These are phyloP conservation scores for Centropus bengalensis DNA, from an alignment of 2,113 vertebrate genomes.

Conservation along the genomic window DNA sequence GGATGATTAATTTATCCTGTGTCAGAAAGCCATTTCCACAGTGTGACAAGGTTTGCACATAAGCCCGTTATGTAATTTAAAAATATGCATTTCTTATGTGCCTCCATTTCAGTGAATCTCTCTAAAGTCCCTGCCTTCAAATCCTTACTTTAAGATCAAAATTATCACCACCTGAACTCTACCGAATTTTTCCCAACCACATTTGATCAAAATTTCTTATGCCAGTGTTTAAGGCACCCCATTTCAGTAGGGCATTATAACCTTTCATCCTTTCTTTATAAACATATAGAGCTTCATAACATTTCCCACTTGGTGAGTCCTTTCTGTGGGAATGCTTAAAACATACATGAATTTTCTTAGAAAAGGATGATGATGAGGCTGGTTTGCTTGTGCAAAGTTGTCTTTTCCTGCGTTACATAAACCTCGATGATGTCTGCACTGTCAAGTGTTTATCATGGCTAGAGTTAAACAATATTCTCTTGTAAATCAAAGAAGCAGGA, in stretches of 20 bases:
- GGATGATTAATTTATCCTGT: constrained; percentile 15
- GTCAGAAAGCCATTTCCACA: constrained; percentile 5
- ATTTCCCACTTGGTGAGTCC: neutral
- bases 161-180: neutral
- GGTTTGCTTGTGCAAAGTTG: neutral
- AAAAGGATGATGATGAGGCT: neutral
- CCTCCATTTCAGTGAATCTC: neutral
- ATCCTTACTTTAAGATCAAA: neutral
- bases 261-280: neutral
- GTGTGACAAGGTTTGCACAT: neutral
- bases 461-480: neutral
- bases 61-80: neutral
- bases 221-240: rapidly evolving
- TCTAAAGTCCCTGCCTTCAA: neutral
- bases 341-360: neutral
- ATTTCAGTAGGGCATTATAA: neutral
- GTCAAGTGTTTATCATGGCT: neutral
- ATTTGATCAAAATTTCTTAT: neutral
- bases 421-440: neutral
- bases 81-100: neutral
- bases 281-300: neutral
- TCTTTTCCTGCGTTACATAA: neutral
- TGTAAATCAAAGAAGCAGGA: neutral
- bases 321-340: neutral
- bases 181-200: neutral